phyloP scores from a whole-genome alignment of 2,797 vertebrate genomes.

The Odontamblyopus lacepedii region DNA sequence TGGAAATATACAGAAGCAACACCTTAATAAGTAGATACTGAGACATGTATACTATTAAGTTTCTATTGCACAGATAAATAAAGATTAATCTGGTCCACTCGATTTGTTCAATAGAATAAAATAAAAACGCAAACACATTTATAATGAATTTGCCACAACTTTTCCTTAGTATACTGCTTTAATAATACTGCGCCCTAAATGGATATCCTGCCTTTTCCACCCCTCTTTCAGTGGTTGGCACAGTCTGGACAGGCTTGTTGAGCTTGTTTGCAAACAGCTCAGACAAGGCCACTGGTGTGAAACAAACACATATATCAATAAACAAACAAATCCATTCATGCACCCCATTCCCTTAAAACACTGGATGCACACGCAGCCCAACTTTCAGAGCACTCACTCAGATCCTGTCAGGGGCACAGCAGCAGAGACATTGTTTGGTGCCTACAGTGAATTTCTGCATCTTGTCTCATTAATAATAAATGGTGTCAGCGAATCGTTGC shows the following conservation, averaged over 20 bases:
- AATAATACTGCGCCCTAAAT: background rate
- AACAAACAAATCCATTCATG: slow-evolving; percentile 74
- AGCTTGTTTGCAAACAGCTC: slow-evolving; percentile 71
- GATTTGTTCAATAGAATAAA: background rate
- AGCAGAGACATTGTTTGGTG: slow-evolving; percentile 61
- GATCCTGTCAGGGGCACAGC: slow-evolving; percentile 43
- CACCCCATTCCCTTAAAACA: slow-evolving; percentile 25
- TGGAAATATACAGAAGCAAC: no score
- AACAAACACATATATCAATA: slow-evolving; percentile 78
- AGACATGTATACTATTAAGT: no score
- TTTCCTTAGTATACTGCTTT: background rate
- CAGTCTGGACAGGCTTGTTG: slow-evolving; percentile 42
- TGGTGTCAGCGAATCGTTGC: slow-evolving; percentile 67
- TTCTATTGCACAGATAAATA: no score
- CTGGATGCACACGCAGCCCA: slow-evolving; percentile 27
- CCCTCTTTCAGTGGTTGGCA: background rate
- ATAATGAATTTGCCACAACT: background rate
- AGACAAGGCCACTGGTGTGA: slow-evolving; percentile 69
- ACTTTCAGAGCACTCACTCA: slow-evolving; percentile 55
- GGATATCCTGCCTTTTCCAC: background rate
- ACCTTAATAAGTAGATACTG: no score
- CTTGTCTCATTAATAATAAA: slow-evolving; percentile 76
- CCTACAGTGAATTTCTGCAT: slow-evolving; percentile 51
- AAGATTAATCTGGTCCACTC: background rate
- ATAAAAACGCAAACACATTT: background rate